Evolutionary conservation across 2,113 vertebrate genomes (phyloP).

Genomic region (Grus americana): DNA sequence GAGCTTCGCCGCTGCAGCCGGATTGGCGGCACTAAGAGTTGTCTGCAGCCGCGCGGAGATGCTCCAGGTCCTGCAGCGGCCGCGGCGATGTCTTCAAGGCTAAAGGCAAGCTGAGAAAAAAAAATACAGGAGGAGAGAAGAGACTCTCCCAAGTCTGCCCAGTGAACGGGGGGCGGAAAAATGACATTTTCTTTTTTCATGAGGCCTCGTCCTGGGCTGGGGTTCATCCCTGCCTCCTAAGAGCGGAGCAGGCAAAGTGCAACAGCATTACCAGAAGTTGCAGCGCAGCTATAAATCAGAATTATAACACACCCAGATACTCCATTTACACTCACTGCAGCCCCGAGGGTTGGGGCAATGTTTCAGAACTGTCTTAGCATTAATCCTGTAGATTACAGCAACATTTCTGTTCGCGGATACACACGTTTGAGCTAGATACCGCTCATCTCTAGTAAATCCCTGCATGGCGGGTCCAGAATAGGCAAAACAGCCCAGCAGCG

Average conservation of each 20-base stretch:
- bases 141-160: neutral
- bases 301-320: fast-evolving
- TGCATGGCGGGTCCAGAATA: fast-evolving
- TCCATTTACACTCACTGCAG: fast-evolving
- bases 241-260: fast-evolving
- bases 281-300: neutral
- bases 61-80: neutral
- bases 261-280: fast-evolving
- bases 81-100: fast-evolving
- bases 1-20: neutral
- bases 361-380: fast-evolving
- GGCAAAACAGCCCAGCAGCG: neutral
- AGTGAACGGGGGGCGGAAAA: fast-evolving
- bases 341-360: fast-evolving
- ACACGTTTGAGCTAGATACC: fast-evolving
- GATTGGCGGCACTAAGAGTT: fast-evolving
- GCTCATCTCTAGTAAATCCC: fast-evolving
- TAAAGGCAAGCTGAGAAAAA: neutral
- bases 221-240: neutral
- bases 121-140: neutral
- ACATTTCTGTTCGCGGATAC: fast-evolving
- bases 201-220: neutral
- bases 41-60: fast-evolving
- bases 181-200: neutral
- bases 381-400: fast-evolving